These are phyloP conservation scores for Stigmatopora nigra DNA, from an alignment of 2,113 vertebrate species.

Conservation along the genomic window DNA sequence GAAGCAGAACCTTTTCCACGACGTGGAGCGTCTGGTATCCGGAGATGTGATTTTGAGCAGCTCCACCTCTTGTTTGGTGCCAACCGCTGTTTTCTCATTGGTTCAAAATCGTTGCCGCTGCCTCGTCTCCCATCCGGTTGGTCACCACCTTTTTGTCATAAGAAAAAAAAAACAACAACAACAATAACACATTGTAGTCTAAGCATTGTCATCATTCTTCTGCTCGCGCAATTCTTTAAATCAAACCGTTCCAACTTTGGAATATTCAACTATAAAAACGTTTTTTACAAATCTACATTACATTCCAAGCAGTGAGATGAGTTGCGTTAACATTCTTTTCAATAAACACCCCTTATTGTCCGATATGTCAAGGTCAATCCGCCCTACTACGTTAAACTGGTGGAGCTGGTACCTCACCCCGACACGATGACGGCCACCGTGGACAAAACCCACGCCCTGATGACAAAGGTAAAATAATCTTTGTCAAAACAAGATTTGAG, in stretches of 20 bases:
- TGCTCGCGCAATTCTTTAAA: too few relatives aligned
- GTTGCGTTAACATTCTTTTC: neutral
- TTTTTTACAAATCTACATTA: too few relatives aligned
- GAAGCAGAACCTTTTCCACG: conserved; percentile 82
- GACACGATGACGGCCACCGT: conserved; percentile 73
- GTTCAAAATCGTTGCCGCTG: conserved; percentile 80
- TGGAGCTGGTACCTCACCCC: conserved; percentile 94
- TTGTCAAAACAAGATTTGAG: too few relatives aligned
- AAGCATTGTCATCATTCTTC: too few relatives aligned
- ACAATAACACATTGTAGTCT: too few relatives aligned
- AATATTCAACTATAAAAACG: too few relatives aligned
- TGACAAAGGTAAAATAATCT: conserved; percentile 71
- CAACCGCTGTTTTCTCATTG: conserved; percentile 80
- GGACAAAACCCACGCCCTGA: conserved; percentile 76
- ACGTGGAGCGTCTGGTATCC: conserved; percentile 74
- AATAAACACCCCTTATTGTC: neutral
- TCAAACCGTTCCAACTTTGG: too few relatives aligned
- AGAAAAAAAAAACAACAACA: neutral
- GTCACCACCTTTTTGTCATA: conserved; percentile 41
- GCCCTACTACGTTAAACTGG: conserved; percentile 85
- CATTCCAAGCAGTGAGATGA: neutral
- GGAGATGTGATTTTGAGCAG: conserved; percentile 81
- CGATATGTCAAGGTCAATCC: conserved; percentile 81
- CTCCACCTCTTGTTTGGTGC: conserved; percentile 89
- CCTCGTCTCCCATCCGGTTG: conserved; percentile 90